These are phyloP conservation scores for Hyperoodon ampullatus DNA, from an alignment of 2,113 vertebrate species.

Conservation along the genomic window DNA sequence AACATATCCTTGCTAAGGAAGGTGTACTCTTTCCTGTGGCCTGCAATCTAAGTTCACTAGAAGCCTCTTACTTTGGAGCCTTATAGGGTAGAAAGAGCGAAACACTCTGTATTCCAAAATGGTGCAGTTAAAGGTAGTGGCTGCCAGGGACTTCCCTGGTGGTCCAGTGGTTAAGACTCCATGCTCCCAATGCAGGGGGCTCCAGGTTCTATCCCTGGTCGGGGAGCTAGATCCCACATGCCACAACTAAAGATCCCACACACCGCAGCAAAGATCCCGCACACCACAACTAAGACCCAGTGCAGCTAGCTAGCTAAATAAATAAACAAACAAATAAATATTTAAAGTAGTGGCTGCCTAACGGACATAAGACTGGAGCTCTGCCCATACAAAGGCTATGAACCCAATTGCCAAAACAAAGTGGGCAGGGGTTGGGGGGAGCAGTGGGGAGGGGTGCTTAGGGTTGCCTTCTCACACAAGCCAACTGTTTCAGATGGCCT, in stretches of 20 bases:
- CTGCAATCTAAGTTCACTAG: neutral
- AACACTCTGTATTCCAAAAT: neutral
- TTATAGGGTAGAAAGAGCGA: neutral
- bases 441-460: neutral
- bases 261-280: too few species aligned
- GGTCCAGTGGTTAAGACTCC: too few species aligned
- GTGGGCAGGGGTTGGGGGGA: fast-evolving
- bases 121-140: neutral
- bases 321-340: too few species aligned
- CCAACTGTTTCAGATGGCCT: neutral
- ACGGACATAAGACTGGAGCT: neutral
- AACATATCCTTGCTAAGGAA: neutral
- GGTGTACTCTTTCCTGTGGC: neutral
- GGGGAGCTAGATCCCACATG: too few species aligned
- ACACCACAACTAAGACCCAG: too few species aligned
- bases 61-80: neutral
- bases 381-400: neutral
- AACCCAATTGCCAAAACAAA: neutral
- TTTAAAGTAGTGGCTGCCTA: neutral
- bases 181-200: too few species aligned
- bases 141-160: neutral
- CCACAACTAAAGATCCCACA: too few species aligned
- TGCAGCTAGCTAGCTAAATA: too few species aligned
- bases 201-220: too few species aligned
- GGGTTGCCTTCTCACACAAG: neutral